These are phyloP conservation scores for Nephrotoma guestfalica DNA, from an alignment of 2,888 invertebrate species.

Conservation along the genomic window DNA sequence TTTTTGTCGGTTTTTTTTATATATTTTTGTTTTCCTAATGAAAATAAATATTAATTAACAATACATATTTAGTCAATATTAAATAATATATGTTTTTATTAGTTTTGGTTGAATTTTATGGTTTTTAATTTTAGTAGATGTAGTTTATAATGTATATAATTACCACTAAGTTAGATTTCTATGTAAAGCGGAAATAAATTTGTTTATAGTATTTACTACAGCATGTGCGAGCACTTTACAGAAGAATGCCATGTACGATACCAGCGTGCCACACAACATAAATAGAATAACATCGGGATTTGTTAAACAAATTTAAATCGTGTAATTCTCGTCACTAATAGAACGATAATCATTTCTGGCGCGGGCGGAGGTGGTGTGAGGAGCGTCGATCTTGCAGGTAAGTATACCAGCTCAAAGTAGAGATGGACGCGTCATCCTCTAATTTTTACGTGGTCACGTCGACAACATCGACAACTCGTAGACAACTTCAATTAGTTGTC, in stretches of 20 bases:
- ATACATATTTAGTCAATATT: not conserved
- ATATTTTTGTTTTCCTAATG: not conserved
- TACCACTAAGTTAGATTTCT: not conserved
- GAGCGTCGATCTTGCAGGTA: too few relatives aligned
- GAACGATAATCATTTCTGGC: too few relatives aligned
- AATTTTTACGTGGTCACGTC: too few relatives aligned
- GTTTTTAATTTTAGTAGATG: not conserved
- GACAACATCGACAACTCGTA: too few relatives aligned
- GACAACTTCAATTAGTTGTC: too few relatives aligned
- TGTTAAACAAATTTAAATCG: too few relatives aligned
- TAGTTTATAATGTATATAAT: not conserved
- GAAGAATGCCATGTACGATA: not conserved
- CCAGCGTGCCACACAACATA: too few relatives aligned
- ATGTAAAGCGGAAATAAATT: not conserved
- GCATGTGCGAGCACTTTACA: not conserved
- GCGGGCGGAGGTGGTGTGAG: too few relatives aligned
- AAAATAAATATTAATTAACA: not conserved
- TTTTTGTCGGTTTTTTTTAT: not conserved
- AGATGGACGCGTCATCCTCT: too few relatives aligned
- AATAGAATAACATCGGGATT: too few relatives aligned
- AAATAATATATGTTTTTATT: not conserved
- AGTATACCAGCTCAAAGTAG: too few relatives aligned
- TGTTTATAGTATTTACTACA: not conserved
- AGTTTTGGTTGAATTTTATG: not conserved
- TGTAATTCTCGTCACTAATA: too few relatives aligned